Conservation (phyloP, 2,888 invertebrate genomes). For the Trissoscelio sp. region DNA sequence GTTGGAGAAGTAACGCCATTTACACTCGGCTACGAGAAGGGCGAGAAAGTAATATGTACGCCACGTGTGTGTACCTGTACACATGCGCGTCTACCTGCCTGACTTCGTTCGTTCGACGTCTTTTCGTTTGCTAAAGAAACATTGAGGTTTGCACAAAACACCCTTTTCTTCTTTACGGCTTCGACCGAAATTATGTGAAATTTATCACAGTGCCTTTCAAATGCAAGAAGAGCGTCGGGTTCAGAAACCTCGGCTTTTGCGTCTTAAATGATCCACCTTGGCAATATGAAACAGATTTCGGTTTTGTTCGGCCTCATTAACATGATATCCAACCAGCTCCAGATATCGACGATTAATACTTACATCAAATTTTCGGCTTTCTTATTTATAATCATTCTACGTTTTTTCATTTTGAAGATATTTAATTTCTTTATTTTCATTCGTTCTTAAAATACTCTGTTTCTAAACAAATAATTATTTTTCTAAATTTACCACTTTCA, state of each 20-base stretch:
- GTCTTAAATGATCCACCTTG: slow-evolving; percentile 15
- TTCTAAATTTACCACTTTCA: too few species aligned
- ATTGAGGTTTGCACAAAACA: slow-evolving; percentile 60
- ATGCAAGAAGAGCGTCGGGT: slow-evolving; percentile 30
- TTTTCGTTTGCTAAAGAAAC: slow-evolving; percentile 63
- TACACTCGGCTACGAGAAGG: slow-evolving; percentile 64
- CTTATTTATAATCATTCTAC: too few species aligned
- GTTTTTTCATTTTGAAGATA: too few species aligned
- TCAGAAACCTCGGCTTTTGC: slow-evolving; percentile 33
- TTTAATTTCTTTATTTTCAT: too few species aligned
- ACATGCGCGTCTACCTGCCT: slow-evolving; percentile 54
- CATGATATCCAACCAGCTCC: too few species aligned
- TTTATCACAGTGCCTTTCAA: slow-evolving; percentile 53
- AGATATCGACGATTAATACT: too few species aligned
- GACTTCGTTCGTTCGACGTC: slow-evolving; percentile 44
- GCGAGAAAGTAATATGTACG: slow-evolving; percentile 68
- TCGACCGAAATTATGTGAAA: slow-evolving; percentile 54
- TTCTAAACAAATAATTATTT: too few species aligned
- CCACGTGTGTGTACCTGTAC: slow-evolving; percentile 64
- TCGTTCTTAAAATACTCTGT: too few species aligned
- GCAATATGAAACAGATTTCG: slow-evolving; percentile 21
- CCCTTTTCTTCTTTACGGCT: slow-evolving; percentile 38
- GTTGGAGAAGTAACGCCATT: slow-evolving; percentile 66
- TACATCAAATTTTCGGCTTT: too few species aligned
- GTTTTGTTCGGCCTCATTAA: slow-evolving; percentile 13